Evolutionary conservation across 2,797 vertebrate species (phyloP), one percentile per base, ranked within the genome.

Genomic region (Enteromius paludinosus): DNA sequence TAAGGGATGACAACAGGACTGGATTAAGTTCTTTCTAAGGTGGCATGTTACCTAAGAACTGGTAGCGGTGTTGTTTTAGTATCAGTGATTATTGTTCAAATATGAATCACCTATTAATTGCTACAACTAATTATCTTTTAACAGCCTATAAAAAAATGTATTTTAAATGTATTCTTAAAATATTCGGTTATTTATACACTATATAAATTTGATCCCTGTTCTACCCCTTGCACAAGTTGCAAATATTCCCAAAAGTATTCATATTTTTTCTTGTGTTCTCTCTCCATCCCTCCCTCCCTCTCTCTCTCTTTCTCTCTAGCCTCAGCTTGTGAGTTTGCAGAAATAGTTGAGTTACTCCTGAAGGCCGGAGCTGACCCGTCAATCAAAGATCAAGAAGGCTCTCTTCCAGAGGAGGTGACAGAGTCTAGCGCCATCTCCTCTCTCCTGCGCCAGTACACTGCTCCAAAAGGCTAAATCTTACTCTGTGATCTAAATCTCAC

Each of bases 261-360:
- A 25, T 52, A n/a, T 25, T 3, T 15, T 15, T 68, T 28, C 20
- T 28, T 73, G 18, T 84, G 28, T 71, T 28, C 47, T 15, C 76
- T 14, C 74, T n/a, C 81, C 25, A 52, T 15, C 76, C 20, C 81
- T 69, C 18, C 62, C 17, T 76, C 18, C 7, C 76, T 25, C 81
- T 12, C 76, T n/a, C 81, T 30, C 52, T 15, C 76, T 20, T 78
- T 70, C 20, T 64, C 18, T 76, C 17, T 86, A 99, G 97, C 97
- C 1, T 96, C 98, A 0, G 97, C 97, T 10, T 99, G 98, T 0
- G 98, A 99, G 92, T 99, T 99, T 87, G 85, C 93, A 18, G 98
- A 98, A 84, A 96, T 99, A 1, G 98, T 99, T 88, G 96, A 98
- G 90, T 93, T 99, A 69, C 93, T 99, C 86, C 95, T 99, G 87